A percentile compares a stretch with the other conserved stretches of the same genome.
These are phyloP conservation scores for Ammodytes dubius DNA, from an alignment of 2,113 vertebrate genomes.

Conservation along the genomic window DNA sequence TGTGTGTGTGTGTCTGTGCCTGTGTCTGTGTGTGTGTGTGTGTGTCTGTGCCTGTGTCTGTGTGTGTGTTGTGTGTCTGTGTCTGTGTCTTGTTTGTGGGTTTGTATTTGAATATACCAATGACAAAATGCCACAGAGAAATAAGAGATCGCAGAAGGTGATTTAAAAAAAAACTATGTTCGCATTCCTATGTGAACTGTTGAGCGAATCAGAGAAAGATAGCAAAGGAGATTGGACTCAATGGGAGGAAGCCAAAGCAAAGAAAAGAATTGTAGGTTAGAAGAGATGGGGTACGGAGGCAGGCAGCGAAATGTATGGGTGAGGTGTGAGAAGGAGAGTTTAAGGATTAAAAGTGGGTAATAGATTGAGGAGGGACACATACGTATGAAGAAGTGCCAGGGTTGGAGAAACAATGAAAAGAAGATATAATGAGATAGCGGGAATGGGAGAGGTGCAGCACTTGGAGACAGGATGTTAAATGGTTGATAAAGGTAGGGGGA, in stretches of 20 bases:
- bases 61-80: not conserved
- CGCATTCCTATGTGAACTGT: not conserved
- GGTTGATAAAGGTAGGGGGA: slow-evolving; percentile 34
- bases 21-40: too few species aligned
- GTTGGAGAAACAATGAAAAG: slow-evolving; percentile 44
- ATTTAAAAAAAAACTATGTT: not conserved
- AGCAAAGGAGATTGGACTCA: slow-evolving; percentile 10
- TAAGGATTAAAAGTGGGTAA: slow-evolving; percentile 36
- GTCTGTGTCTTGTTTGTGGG: too few species aligned
- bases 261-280: slow-evolving; percentile 25
- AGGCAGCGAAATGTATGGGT: slow-evolving; percentile 16
- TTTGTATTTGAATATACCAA: slow-evolving; percentile 20
- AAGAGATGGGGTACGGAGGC: slow-evolving; percentile 22
- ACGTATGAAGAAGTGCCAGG: slow-evolving; percentile 26
- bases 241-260: not conserved
- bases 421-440: slow-evolving; percentile 33
- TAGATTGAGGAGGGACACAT: slow-evolving; percentile 27
- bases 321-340: slow-evolving; percentile 26
- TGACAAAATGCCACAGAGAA: not conserved
- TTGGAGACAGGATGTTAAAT: slow-evolving; percentile 57
- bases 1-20: too few species aligned
- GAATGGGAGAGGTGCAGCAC: slow-evolving; percentile 38
- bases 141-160: not conserved
- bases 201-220: not conserved
- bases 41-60: too few species aligned